Base-by-base conservation (phyloP, 2,113 vertebrate genomes). In the Leucopsar rothschildi region DNA sequence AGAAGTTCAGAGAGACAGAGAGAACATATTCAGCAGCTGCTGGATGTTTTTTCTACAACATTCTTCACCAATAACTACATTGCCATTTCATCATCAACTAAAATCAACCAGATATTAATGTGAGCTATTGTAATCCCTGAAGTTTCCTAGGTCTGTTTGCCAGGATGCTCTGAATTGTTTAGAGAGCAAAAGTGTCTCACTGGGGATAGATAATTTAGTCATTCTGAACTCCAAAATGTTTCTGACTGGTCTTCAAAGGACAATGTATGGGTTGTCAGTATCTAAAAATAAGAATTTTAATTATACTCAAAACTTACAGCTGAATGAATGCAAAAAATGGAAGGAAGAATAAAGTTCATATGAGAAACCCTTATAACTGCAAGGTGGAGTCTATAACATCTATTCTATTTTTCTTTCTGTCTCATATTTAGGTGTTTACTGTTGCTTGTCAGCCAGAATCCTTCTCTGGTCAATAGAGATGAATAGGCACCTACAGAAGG, bases 381-480 rank as follows among this genome's bases (percentile, higher is more conserved):
- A 53, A 80, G 27, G 23, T 53, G 57, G 5, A 72, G 13, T 33
- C 39, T 33, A 27, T 69, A 39, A 28, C 5, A 88, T 57, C 35
- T 64, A 44, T 89, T 37, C 12, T 61, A n/a, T 50, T 11, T 23
- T 89, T 94, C 82, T 70, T 65, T 63, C 63, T 65, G 1, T 39
- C 85, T 86, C 81, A 27, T 31, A 92, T 50, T 83, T 63, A 52
- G 55, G 55, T 90, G 55, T 83, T 92, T 92, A 66, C 33, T 66
- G 50, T 39, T 73, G 40, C 56, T 81, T 92, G 70, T 93, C 86
- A 88, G 21, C 63, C 71, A 88, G 75, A 93, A 90, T 44, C 76
- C 76, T 80, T 70, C 71, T 88, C 40, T 44, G 86, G 91, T 94
- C 95, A 94, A 90, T 35, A 63, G 47, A 92, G 88, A 94, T 90